These are phyloP conservation scores for Heliocidaris erythrogramma DNA, from an alignment of 35 echinoderm and acorn worm genomes.

Conservation along the genomic window DNA sequence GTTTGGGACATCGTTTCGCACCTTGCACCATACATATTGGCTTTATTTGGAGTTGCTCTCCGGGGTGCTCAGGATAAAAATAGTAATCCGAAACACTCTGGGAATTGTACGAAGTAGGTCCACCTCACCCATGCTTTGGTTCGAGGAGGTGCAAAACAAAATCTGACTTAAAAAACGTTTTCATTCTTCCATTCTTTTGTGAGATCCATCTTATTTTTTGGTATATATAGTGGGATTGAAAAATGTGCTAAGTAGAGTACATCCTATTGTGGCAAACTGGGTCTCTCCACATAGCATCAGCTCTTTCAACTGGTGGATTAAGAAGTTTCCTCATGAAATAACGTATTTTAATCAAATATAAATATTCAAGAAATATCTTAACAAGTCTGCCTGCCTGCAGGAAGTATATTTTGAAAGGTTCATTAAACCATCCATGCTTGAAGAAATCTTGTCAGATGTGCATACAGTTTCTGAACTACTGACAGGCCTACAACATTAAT, in stretches of 20 bases:
- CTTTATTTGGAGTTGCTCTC: slow-evolving; percentile 41
- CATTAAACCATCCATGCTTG: too few species aligned
- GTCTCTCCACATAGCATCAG: too few species aligned
- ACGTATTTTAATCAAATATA: too few species aligned
- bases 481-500: too few species aligned
- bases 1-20: background rate
- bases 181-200: background rate
- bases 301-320: too few species aligned
- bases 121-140: background rate
- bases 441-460: too few species aligned
- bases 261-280: background rate
- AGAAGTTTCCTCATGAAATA: too few species aligned
- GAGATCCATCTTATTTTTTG: background rate
- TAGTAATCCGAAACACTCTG: slow-evolving; percentile 16
- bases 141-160: background rate
- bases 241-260: background rate
- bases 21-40: slow-evolving; percentile 7
- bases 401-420: too few species aligned
- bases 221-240: background rate
- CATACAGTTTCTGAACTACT: too few species aligned
- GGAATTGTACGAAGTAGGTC: slow-evolving; percentile 8
- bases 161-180: background rate
- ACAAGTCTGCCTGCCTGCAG: too few species aligned
- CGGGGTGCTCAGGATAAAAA: background rate
- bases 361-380: too few species aligned